Evolutionary conservation across 2,113 vertebrate species (phyloP).

Genomic region (Chaetodon trifascialis): DNA sequence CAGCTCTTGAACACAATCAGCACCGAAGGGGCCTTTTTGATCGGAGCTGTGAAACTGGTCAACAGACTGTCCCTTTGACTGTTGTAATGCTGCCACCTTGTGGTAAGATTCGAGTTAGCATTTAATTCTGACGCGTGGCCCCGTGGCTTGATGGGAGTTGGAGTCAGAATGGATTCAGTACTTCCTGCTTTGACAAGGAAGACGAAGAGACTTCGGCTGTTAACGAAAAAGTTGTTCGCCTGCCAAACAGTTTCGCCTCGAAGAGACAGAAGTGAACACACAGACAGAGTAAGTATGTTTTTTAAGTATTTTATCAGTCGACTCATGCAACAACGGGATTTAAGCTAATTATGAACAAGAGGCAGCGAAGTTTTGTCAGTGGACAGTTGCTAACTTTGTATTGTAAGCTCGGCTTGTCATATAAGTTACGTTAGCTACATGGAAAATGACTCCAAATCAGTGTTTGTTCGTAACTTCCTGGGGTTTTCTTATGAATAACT

Average conservation of each 20-base stretch:
- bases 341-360: neutral
- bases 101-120: neutral
- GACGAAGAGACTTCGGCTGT: constrained; percentile 19
- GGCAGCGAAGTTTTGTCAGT: constrained; percentile 37
- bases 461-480: neutral
- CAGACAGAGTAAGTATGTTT: constrained; percentile 52
- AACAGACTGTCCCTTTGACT: too few relatives aligned
- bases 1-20: neutral
- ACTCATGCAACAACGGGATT: neutral
- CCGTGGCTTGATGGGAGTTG: constrained; percentile 60
- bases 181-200: constrained; percentile 73
- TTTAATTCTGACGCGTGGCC: neutral
- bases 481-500: neutral
- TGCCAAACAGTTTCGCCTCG: neutral
- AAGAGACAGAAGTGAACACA: neutral
- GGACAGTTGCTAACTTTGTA: constrained; percentile 5
- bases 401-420: constrained; percentile 39
- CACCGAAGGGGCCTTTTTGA: neutral
- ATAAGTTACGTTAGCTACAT: neutral
- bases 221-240: constrained; percentile 40
- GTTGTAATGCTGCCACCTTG: constrained; percentile 54
- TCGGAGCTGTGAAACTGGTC: neutral
- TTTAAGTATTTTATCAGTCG: neutral
- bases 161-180: constrained; percentile 54
- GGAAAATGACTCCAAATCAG: neutral